Evolutionary conservation across 2,797 vertebrate species (phyloP).

Genomic region (Coracias cyanogaster): DNA sequence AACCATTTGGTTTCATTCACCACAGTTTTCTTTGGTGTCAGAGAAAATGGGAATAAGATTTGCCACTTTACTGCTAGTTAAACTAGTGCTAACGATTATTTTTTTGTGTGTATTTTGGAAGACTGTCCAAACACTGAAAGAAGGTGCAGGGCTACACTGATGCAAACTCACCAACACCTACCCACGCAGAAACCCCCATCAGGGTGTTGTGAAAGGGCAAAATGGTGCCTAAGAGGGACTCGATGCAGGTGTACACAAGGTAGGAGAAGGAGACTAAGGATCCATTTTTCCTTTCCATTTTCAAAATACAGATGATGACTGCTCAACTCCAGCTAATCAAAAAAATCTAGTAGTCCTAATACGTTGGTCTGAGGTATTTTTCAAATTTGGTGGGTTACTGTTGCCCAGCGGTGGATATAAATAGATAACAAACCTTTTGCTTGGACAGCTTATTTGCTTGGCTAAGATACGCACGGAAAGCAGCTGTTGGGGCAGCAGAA

Average conservation of each 20-base stretch:
- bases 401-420: not conserved
- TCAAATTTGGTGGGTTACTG: not conserved
- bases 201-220: not conserved
- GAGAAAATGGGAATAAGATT: not conserved
- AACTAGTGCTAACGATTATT: not conserved
- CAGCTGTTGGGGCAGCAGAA: not conserved
- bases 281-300: rapidly evolving
- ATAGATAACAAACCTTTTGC: not conserved
- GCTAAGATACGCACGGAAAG: not conserved
- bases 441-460: not conserved
- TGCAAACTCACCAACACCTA: not conserved
- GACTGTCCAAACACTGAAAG: not conserved
- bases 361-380: not conserved
- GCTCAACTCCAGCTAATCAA: not conserved
- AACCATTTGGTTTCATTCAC: not conserved
- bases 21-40: not conserved
- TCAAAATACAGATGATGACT: not conserved
- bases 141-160: not conserved
- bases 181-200: not conserved
- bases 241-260: too few relatives aligned
- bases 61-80: not conserved
- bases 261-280: not conserved
- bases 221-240: not conserved
- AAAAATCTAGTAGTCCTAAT: not conserved
- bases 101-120: not conserved